These are phyloP conservation scores for Amphiura filiformis DNA, from an alignment of 35 echinoderm and acorn worm genomes.

Conservation along the genomic window DNA sequence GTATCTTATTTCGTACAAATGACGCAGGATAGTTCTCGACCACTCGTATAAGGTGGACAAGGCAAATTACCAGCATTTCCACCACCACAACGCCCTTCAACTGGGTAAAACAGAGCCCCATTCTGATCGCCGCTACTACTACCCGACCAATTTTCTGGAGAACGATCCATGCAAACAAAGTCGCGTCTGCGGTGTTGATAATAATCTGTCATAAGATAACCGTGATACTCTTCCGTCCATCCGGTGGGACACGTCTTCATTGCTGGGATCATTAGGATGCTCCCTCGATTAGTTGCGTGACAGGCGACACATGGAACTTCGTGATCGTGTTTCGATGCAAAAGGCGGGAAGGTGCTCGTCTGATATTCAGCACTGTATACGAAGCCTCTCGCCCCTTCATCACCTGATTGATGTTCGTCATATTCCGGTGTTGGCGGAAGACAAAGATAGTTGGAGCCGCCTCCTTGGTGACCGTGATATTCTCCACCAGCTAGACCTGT, in stretches of 20 bases:
- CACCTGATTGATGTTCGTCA: not conserved
- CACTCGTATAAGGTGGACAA: conserved; percentile 34
- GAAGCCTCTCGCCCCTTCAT: not conserved
- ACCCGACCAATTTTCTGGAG: not conserved
- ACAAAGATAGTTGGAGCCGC: conserved; percentile 22
- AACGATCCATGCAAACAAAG: conserved; percentile 38
- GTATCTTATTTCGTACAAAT: too few relatives aligned
- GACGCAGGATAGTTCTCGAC: conserved; percentile 44
- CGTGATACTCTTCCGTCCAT: conserved; percentile 28
- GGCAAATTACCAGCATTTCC: conserved; percentile 33
- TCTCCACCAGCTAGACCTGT: conserved; percentile 28
- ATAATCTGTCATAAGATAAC: conserved; percentile 30
- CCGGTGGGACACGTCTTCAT: conserved; percentile 11
- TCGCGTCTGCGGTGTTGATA: not conserved
- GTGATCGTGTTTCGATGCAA: not conserved
- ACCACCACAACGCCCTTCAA: conserved; percentile 39
- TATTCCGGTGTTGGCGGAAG: conserved; percentile 32
- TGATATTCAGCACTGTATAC: conserved; percentile 23
- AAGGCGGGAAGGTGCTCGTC: not conserved
- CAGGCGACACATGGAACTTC: conserved; percentile 34
- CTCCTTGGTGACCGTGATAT: conserved; percentile 27
- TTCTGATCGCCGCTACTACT: not conserved
- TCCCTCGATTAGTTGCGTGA: not conserved
- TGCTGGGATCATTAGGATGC: conserved; percentile 20
- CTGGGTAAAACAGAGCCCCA: conserved; percentile 40